Conservation (phyloP, 2,113 vertebrate species). For the Heterotilapia buettikoferi region DNA sequence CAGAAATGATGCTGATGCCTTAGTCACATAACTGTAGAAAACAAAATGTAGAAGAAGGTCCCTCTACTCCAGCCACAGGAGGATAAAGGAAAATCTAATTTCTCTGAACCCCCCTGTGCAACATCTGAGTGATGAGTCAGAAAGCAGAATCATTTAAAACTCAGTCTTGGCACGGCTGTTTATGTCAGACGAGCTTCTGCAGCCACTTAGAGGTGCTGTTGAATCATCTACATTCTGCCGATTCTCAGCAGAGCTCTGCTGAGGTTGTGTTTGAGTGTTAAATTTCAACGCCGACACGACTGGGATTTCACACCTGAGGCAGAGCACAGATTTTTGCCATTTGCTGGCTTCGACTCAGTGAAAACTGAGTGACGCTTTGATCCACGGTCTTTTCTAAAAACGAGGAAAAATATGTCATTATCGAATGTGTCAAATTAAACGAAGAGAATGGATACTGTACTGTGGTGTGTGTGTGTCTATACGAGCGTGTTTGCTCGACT, state of each 20-base stretch:
- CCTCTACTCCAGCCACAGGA: not conserved
- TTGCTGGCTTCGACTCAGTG: not conserved
- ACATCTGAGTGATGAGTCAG: not conserved
- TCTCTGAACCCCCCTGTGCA: not conserved
- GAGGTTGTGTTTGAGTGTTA: constrained; percentile 13
- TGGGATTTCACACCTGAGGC: constrained; percentile 42
- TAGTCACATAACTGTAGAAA: not conserved
- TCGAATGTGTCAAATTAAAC: not conserved
- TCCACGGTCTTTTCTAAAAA: not conserved
- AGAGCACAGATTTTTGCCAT: constrained; percentile 11
- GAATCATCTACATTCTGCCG: constrained; percentile 56
- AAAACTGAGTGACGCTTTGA: not conserved
- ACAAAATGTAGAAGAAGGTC: not conserved
- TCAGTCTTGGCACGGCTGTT: not conserved
- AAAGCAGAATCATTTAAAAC: not conserved
- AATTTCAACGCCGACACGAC: constrained; percentile 24
- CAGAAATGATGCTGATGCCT: not conserved
- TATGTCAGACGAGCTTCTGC: constrained; percentile 21
- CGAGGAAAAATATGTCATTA: not conserved
- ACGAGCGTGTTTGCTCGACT: not conserved
- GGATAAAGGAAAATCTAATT: not conserved
- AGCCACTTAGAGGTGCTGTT: constrained; percentile 66
- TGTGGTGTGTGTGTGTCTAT: not conserved
- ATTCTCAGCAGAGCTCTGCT: not conserved
- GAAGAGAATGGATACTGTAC: not conserved